A percentile compares a stretch with the other conserved stretches of the same genome.
Conservation (phyloP, 2,888 invertebrate genomes). For the Onchidella celtica region DNA sequence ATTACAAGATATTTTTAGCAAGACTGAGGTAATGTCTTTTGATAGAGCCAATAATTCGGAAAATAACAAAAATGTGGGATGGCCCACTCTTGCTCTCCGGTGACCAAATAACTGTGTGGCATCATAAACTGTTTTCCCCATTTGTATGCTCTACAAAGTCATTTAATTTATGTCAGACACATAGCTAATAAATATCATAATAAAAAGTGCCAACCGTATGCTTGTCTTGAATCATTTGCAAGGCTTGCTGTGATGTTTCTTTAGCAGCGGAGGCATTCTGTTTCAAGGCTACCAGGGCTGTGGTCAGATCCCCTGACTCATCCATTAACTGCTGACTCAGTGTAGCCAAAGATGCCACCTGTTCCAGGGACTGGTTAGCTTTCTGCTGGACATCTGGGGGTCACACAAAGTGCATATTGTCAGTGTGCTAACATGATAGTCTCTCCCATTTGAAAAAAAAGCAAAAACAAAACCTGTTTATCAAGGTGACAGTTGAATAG, state of each 20-base stretch:
- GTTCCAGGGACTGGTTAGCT: constrained; percentile 22
- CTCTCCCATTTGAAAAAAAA: too few relatives aligned
- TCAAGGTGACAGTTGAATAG: too few relatives aligned
- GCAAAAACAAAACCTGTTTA: background rate
- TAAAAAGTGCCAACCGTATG: constrained; percentile 26
- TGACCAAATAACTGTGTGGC: too few relatives aligned
- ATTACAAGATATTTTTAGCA: too few relatives aligned
- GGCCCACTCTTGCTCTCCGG: too few relatives aligned
- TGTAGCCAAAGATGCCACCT: background rate
- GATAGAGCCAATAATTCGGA: too few relatives aligned
- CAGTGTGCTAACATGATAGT: background rate
- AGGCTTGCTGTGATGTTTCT: constrained; percentile 16
- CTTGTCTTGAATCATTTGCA: constrained; percentile 16
- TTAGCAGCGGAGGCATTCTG: constrained; percentile 17
- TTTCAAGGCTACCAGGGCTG: background rate
- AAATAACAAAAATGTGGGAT: too few relatives aligned
- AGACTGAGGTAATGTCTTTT: too few relatives aligned
- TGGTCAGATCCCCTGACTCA: constrained; percentile 1
- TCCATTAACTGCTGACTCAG: constrained; percentile 6
- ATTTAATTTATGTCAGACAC: too few relatives aligned
- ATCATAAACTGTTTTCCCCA: too few relatives aligned
- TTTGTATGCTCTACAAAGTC: too few relatives aligned
- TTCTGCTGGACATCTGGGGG: constrained; percentile 3
- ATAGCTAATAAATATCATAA: too few relatives aligned
- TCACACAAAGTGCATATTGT: background rate